A percentile compares a stretch with the other conserved stretches of the same genome.
Evolutionary conservation across 1,140 invertebrate species (phyloP).

Genomic region (Periplaneta americana): DNA sequence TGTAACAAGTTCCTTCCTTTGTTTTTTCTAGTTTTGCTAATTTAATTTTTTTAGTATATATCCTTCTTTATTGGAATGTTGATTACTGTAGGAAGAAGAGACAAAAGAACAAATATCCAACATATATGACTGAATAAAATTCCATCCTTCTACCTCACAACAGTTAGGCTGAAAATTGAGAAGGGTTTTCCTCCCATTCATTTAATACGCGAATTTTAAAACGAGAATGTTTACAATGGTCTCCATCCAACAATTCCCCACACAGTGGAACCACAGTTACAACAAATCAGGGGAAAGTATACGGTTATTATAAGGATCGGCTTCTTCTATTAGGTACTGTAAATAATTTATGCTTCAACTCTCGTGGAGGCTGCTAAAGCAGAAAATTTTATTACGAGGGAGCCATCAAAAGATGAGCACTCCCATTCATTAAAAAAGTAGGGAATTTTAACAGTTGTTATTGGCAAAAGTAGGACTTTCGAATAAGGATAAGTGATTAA

Average conservation of each 20-base stretch:
- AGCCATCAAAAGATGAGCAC: not conserved
- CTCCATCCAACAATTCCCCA: not conserved
- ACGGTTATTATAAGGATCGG: not conserved
- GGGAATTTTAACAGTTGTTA: not conserved
- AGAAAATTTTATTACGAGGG: not conserved
- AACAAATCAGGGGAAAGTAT: not conserved
- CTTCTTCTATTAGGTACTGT: not conserved
- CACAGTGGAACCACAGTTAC: not conserved
- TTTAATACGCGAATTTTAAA: not conserved
- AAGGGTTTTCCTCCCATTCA: not conserved
- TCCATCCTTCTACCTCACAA: conserved; percentile 19
- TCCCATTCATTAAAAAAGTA: not conserved
- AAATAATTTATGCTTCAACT: not conserved
- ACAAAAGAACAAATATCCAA: not conserved
- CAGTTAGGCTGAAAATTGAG: not conserved
- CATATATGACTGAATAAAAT: conserved; percentile 13
- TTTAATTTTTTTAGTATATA: not conserved
- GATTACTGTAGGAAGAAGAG: not conserved
- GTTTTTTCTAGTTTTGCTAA: not conserved
- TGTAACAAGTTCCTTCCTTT: not conserved
- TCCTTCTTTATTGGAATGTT: not conserved
- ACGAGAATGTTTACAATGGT: not conserved
- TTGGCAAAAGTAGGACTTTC: not conserved
- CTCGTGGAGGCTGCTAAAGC: not conserved
- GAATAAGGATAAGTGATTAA: not conserved